These are phyloP conservation scores for Sebastes paucispinis DNA, from an alignment of 2,797 vertebrate species.

Conservation along the genomic window DNA sequence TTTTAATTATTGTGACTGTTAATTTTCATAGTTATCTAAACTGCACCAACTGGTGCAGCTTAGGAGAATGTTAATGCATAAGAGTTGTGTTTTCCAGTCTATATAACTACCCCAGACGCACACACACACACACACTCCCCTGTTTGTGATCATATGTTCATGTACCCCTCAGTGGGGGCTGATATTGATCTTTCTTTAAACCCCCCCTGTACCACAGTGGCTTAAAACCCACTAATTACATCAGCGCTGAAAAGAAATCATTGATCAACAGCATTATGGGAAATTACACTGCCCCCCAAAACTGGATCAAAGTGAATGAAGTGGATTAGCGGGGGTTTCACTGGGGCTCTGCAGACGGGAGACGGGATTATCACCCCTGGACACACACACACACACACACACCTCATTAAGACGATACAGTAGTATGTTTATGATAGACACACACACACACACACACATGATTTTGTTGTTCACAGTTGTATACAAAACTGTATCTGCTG, in stretches of 20 bases:
- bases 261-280: conserved; percentile 91
- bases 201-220: conserved; percentile 67
- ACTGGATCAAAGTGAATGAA: conserved; percentile 90
- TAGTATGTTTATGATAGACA: conserved; percentile 13
- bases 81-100: conserved; percentile 8
- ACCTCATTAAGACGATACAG: conserved; percentile 47
- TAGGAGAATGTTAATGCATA: conserved; percentile 22
- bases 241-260: conserved; percentile 91
- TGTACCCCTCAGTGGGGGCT: conserved; percentile 65
- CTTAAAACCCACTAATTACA: conserved; percentile 91
- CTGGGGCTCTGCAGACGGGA: conserved; percentile 60
- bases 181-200: conserved; percentile 87
- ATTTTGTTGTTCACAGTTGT: not conserved
- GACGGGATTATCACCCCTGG: conserved; percentile 67
- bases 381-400: conserved; percentile 2
- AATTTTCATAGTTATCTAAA: conserved; percentile 54
- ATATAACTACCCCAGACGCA: not conserved
- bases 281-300: conserved; percentile 86
- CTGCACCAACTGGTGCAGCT: conserved; percentile 17
- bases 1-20: conserved; percentile 58
- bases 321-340: conserved; percentile 84
- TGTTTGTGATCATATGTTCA: conserved; percentile 28
- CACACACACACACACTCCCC: not conserved
- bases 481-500: not conserved
- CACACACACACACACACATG: not conserved